phyloP scores from a whole-genome alignment of 2,113 vertebrate species.

The Ibidorhyncha struthersii region DNA sequence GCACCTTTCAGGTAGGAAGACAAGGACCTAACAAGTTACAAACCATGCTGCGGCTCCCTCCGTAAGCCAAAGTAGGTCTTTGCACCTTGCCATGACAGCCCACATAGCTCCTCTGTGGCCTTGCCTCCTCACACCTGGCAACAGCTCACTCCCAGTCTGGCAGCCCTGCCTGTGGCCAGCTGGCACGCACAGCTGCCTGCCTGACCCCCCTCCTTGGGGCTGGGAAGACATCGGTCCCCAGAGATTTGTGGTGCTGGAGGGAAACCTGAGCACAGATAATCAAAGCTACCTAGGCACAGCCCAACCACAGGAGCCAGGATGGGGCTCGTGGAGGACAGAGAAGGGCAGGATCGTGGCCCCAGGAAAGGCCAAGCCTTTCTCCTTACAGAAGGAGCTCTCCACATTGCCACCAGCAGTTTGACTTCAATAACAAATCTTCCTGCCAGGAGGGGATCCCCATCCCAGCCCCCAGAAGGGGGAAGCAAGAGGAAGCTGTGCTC shows the following conservation, averaged over 20 bases:
- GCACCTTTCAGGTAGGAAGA: neutral
- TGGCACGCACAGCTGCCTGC: accelerated
- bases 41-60: neutral
- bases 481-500: neutral
- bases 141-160: neutral
- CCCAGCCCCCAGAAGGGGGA: neutral
- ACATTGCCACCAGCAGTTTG: neutral
- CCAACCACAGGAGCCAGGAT: neutral
- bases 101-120: accelerated
- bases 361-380: neutral
- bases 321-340: accelerated
- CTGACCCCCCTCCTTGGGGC: neutral
- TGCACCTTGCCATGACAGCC: neutral
- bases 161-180: neutral
- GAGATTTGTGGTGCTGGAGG: neutral
- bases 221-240: neutral
- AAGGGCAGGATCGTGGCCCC: accelerated
- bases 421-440: neutral
- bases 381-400: neutral
- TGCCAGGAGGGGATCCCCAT: neutral
- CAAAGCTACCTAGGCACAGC: neutral
- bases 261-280: neutral
- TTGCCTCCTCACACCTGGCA: neutral
- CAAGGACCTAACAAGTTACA: neutral
- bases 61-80: neutral